Conservation (phyloP, 2,888 invertebrate genomes). For the Cynaeus angustus region DNA sequence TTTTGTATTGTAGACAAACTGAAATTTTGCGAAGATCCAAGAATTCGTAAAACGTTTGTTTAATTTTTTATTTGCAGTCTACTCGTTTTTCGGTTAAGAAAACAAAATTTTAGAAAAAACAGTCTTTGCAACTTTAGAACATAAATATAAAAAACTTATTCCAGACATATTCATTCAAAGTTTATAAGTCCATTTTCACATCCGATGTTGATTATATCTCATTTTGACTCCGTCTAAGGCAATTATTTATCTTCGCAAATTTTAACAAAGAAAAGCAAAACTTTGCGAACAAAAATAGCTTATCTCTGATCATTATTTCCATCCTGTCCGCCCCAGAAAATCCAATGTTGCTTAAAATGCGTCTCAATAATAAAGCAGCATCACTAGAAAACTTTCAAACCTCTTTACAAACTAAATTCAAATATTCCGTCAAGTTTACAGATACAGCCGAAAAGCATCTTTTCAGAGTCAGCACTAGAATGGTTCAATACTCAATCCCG, state of each 20-base stretch:
- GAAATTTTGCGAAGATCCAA: too few species aligned
- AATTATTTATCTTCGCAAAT: conserved; percentile 17
- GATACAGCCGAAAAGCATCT: background rate
- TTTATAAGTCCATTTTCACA: conserved; percentile 14
- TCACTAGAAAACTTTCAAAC: conserved; percentile 17
- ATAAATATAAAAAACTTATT: too few species aligned
- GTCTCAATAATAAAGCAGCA: conserved; percentile 23
- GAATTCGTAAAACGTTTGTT: too few species aligned
- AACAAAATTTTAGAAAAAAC: too few species aligned
- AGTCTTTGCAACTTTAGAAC: too few species aligned
- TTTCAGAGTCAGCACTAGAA: background rate
- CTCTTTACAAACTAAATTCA: conserved; percentile 24
- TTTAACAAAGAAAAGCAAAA: conserved; percentile 6
- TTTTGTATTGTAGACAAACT: too few species aligned
- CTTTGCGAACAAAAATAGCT: conserved; percentile 2
- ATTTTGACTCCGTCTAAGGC: background rate
- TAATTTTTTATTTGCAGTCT: too few species aligned
- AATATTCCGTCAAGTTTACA: conserved; percentile 10
- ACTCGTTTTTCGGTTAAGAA: too few species aligned
- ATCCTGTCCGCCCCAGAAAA: background rate
- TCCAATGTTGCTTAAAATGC: conserved; percentile 20
- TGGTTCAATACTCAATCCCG: background rate
- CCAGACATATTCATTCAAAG: background rate
- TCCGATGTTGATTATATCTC: too few species aligned
- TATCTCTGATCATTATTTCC: conserved; percentile 20